Percentiles rank a stretch among this genome's conserved stretches.
Evolutionary conservation across 1,140 invertebrate genomes (phyloP).

Genomic region (Drosophila sturtevanti): DNA sequence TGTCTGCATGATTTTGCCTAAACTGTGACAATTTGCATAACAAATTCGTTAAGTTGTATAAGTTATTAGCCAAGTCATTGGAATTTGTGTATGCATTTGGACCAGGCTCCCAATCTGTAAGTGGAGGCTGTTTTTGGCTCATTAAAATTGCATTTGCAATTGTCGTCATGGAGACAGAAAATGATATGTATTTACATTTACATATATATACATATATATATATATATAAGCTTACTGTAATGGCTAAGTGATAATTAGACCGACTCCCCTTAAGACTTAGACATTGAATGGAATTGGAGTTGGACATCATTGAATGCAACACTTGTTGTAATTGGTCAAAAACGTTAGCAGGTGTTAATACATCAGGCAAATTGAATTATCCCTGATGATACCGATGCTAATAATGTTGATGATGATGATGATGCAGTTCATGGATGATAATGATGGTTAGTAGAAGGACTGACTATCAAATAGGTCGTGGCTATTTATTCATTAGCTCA

Average conservation of each 20-base stretch:
- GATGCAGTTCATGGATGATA: slow-evolving; percentile 13
- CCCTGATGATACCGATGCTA: slow-evolving; percentile 44
- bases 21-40: slow-evolving; percentile 55
- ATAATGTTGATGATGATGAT: slow-evolving; percentile 26
- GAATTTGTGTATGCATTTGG: slow-evolving; percentile 15
- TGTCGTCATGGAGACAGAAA: slow-evolving; percentile 15
- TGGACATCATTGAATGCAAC: slow-evolving; percentile 2
- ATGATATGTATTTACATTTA: neutral
- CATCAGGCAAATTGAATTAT: slow-evolving; percentile 71
- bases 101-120: neutral
- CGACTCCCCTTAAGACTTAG: slow-evolving; percentile 21
- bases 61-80: slow-evolving; percentile 20
- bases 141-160: slow-evolving; percentile 69
- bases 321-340: slow-evolving; percentile 38
- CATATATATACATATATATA: neutral
- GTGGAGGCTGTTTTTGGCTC: slow-evolving; percentile 14
- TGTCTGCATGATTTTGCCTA: slow-evolving; percentile 5
- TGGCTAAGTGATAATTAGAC: slow-evolving; percentile 46
- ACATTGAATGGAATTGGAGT: slow-evolving; percentile 9
- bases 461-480: slow-evolving; percentile 37
- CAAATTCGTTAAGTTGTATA: slow-evolving; percentile 31
- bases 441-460: slow-evolving; percentile 28
- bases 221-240: neutral
- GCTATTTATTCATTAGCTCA: slow-evolving; percentile 71
- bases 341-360: slow-evolving; percentile 67